Base-by-base conservation (phyloP, 2,888 invertebrate species). In the Dryomyza anilis region DNA sequence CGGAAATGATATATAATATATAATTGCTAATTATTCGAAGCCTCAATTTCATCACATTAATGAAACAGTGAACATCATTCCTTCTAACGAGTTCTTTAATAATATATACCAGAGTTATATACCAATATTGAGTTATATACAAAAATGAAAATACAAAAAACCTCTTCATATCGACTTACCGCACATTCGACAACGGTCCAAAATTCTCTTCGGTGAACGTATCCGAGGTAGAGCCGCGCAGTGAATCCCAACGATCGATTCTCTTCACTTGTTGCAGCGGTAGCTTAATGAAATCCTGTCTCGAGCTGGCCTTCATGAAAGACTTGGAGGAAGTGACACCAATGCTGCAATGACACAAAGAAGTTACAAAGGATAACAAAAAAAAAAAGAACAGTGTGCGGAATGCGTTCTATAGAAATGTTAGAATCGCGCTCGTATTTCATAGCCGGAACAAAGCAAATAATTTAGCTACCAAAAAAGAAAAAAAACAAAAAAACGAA, bases 161-260 rank as follows among this genome's bases (percentile, higher is more conserved):
- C n/a, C n/a, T n/a, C n/a, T n/a, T n/a, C n/a, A 36, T 53, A 3
- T 30, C 58, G 14, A 63, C 74, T 75, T 84, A 90, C 90, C 94
- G 89, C 63, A 96, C 94, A 77, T 96, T 96, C 80, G 94, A 94
- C n/a, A 96, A 85, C 5, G 95, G 94, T 16, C 95, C 95, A 76
- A 95, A 94, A 74, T 90, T 92, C 76, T 94, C 94, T 73, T 94
- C 92, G 6, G 90, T 88, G 72, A 91, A 87, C n/a, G 91, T 90
- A 74, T 94, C 94, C 46, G 91, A 91, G 19, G 90, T 88, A 53
- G 93, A 93, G 63, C 92, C 93, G 81, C 87, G 85, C 63, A 91
- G 78, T 0, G 89, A 90, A 77, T 90, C 89, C 70, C 87, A 83
- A 69, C 89, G 85, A 75, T 89, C 88, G 69, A 89, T 84, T 81